These are phyloP conservation scores for Gephyroberyx darwinii DNA, from an alignment of 2,797 vertebrate genomes.

Conservation along the genomic window DNA sequence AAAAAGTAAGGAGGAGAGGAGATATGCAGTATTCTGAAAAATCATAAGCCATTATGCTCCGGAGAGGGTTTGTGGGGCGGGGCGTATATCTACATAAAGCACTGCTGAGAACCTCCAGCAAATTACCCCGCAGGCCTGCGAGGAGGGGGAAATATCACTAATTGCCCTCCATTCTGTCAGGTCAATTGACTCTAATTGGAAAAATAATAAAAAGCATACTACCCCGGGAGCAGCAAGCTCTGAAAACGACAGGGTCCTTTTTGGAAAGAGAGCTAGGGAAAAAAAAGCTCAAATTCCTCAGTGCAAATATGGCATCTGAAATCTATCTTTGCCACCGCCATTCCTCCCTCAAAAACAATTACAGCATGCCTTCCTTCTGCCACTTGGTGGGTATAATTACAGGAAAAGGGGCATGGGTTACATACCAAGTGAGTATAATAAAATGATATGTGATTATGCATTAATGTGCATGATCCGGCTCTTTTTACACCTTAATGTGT, in stretches of 20 bases:
- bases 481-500: constrained; percentile 67
- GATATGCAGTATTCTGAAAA: constrained; percentile 86
- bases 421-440: constrained; percentile 66
- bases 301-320: constrained; percentile 90
- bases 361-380: constrained; percentile 71
- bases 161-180: constrained; percentile 99
- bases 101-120: constrained; percentile 95
- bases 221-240: constrained; percentile 92
- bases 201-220: constrained; percentile 98
- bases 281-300: constrained; percentile 82
- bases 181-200: constrained; percentile 99
- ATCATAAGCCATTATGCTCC: constrained; percentile 95
- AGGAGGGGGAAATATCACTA: constrained; percentile 91
- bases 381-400: constrained; percentile 73
- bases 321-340: constrained; percentile 83
- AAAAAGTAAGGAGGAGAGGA: constrained; percentile 60
- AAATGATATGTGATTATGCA: constrained; percentile 72
- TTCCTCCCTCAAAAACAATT: constrained; percentile 77
- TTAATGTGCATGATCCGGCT: constrained; percentile 65
- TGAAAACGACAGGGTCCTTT: constrained; percentile 94
- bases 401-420: constrained; percentile 74
- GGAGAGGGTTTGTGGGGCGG: constrained; percentile 83
- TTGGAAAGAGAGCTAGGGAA: constrained; percentile 59
- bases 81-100: constrained; percentile 90
- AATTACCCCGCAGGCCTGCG: constrained; percentile 96